Evolutionary conservation across 2,888 invertebrate species (phyloP).

Genomic region (Ennomos erosarius): DNA sequence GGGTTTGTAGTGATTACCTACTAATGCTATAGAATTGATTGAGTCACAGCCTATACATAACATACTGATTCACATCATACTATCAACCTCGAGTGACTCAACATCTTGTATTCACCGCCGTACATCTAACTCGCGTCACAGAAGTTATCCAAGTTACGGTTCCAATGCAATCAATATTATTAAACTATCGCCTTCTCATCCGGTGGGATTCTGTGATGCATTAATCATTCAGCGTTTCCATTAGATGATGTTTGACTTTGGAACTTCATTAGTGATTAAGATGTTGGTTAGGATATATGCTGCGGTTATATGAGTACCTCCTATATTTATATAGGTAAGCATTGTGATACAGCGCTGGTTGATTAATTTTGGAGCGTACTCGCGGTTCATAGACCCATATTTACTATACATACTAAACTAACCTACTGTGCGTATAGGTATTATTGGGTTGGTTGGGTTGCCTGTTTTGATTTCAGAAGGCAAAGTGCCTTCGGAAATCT

Average conservation of each 20-base stretch:
- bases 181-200: constrained; percentile 43
- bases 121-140: constrained; percentile 16
- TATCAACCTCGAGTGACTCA: constrained; percentile 5
- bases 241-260: constrained; percentile 46
- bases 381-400: no score
- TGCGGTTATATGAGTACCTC: background rate
- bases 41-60: no score
- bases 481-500: no score
- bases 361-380: no score
- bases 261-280: constrained; percentile 39
- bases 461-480: no score
- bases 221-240: constrained; percentile 49
- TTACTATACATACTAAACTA: no score
- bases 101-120: constrained; percentile 16
- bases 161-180: constrained; percentile 45
- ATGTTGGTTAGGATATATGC: constrained; percentile 24
- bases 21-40: no score
- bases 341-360: background rate
- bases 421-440: no score
- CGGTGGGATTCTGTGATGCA: constrained; percentile 42
- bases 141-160: constrained; percentile 39
- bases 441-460: no score
- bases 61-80: background rate
- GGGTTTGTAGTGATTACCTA: no score
- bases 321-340: background rate